Base-by-base conservation (phyloP, 2,888 invertebrate species). In the Polydrusus pterygomalis region DNA sequence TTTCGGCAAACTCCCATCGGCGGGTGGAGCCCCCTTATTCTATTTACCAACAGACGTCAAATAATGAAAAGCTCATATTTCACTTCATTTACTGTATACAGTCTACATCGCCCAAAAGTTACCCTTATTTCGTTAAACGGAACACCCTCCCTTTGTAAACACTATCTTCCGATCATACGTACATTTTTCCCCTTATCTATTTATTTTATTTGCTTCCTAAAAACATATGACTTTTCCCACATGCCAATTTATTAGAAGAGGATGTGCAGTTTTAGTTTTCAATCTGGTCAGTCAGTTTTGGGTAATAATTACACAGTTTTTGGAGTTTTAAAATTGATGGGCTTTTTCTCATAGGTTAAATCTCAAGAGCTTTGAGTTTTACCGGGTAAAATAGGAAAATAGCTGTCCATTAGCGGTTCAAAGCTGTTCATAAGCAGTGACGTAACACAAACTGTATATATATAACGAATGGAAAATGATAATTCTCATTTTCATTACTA, bases 181-280 rank as follows among this genome's bases (percentile, higher is more conserved):
- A 8, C 30, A 34, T 64, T 67, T 51, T 67, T 40, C 38, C 54
- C 51, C 67, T 18, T 17, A 34, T 54, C 20, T 40, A 20, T 67
- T 67, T 54, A 38, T n/a, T 54, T 54, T 38, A 67, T 67, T 54
- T 51, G 54, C 67, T 67, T 54, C 54, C 18, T 6, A 40, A 49
- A 67, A 38, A 51, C 67, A 67, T 40, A 67, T 67, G 54, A 67
- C 54, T 40, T 7, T 67, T 67, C 67, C 67, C 67, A 67, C 67
- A 54, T 10, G 49, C n/a, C 18, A 40, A 51, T 40, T n/a, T 25
- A 25, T 5, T 43, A 15, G 17, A 34, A 62, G 43, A 63, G 45
- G 45, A n/a, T 63, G 13, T 13, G 20, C n/a, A 9, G 25, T 63
- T n/a, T n/a, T n/a, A 11, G n/a, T 63, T 45, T 63, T 45, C 10